phyloP scores from a whole-genome alignment of 2,888 invertebrate genomes.

The Caenorhabditis sp. region DNA sequence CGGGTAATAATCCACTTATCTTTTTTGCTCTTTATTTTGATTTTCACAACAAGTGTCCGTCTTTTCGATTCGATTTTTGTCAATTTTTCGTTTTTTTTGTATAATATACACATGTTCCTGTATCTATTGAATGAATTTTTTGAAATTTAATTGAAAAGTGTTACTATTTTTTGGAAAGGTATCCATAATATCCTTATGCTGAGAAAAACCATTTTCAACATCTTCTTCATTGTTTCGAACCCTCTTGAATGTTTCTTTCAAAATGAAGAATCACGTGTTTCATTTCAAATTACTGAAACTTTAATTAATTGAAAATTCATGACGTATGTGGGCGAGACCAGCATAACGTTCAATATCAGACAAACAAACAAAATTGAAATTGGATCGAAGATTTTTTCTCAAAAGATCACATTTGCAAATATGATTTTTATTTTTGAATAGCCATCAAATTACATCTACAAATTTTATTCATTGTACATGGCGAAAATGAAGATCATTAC shows the following conservation, averaged over 20 bases:
- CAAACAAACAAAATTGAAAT: background rate
- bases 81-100: background rate
- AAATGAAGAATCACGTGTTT: background rate
- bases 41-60: background rate
- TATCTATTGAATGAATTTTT: slow-evolving; percentile 13
- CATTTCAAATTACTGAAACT: background rate
- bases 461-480: background rate
- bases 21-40: slow-evolving; percentile 5
- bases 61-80: slow-evolving; percentile 5
- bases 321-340: background rate
- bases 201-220: background rate
- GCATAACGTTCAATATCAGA: background rate
- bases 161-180: background rate
- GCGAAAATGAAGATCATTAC: background rate
- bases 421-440: background rate
- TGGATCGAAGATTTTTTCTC: background rate
- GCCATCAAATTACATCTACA: background rate
- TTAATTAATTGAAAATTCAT: no score
- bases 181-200: background rate
- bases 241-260: no score
- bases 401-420: background rate
- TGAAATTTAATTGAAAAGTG: no score
- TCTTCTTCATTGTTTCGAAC: no score
- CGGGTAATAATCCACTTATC: slow-evolving; percentile 28
- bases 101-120: background rate